Conservation (phyloP, 2,113 vertebrate genomes). For the Mirounga angustirostris region DNA sequence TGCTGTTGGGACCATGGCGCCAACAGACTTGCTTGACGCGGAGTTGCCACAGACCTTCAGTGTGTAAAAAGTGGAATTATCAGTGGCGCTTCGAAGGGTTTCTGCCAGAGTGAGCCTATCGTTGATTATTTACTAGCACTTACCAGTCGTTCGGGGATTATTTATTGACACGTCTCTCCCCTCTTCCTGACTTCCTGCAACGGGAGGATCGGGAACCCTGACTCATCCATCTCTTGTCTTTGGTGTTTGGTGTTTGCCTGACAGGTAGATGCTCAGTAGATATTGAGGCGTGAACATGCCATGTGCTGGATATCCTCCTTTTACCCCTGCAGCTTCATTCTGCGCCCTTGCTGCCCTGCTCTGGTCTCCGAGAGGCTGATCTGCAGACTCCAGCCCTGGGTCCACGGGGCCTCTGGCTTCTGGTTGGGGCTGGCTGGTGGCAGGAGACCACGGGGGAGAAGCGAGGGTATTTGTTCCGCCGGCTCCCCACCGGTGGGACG, state of each 20-base stretch:
- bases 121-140: not conserved
- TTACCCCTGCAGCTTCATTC: not conserved
- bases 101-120: not conserved
- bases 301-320: not conserved
- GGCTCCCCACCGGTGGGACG: not conserved
- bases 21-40: not conserved
- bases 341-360: not conserved
- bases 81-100: not conserved
- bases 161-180: not conserved
- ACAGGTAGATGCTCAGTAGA: not conserved
- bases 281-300: not conserved
- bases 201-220: not conserved
- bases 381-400: not conserved
- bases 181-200: not conserved
- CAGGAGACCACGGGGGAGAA: not conserved
- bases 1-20: not conserved
- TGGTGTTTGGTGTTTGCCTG: not conserved
- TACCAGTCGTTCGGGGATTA: not conserved
- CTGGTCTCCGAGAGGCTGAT: not conserved
- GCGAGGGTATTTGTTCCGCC: accelerated
- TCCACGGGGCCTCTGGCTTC: not conserved
- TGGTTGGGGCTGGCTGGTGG: not conserved
- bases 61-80: not conserved
- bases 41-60: not conserved
- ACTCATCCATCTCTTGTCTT: not conserved